Conservation (phyloP, 92 coral and sea anemone genomes). For the Umimayanthus kanabou region DNA sequence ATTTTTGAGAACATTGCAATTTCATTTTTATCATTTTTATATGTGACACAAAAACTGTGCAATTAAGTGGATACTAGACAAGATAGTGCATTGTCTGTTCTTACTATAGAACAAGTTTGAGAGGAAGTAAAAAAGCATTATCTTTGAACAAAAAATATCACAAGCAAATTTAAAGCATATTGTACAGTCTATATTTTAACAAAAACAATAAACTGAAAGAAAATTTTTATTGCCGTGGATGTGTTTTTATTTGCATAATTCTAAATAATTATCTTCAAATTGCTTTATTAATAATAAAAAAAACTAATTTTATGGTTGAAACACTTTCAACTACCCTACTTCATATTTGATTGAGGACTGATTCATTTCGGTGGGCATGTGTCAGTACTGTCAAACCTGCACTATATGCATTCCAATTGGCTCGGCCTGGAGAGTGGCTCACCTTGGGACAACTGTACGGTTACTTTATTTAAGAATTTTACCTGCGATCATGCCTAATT, state of each 20-base stretch:
- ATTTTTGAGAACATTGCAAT: neutral
- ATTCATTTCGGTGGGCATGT: too few relatives aligned
- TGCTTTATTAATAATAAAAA: too few relatives aligned
- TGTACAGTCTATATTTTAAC: constrained; percentile 11
- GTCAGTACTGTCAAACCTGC: too few relatives aligned
- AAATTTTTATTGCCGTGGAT: neutral
- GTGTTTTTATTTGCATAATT: neutral
- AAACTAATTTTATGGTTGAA: too few relatives aligned
- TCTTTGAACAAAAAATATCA: neutral
- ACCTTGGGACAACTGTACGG: too few relatives aligned
- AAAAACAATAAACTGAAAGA: neutral
- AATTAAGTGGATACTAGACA: neutral
- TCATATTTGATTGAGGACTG: too few relatives aligned
- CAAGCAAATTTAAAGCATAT: neutral
- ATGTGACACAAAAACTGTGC: neutral
- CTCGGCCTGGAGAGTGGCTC: too few relatives aligned
- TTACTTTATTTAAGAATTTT: too few relatives aligned
- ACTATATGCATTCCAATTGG: too few relatives aligned
- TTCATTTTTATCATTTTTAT: neutral
- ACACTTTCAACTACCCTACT: too few relatives aligned
- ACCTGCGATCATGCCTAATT: too few relatives aligned
- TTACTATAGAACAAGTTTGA: constrained; percentile 19
- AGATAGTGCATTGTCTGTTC: constrained; percentile 22
- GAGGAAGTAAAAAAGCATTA: neutral
- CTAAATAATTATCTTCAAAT: too few relatives aligned